Evolutionary conservation across 1,140 invertebrate genomes (phyloP).

Genomic region (Tetragonula clypearis): DNA sequence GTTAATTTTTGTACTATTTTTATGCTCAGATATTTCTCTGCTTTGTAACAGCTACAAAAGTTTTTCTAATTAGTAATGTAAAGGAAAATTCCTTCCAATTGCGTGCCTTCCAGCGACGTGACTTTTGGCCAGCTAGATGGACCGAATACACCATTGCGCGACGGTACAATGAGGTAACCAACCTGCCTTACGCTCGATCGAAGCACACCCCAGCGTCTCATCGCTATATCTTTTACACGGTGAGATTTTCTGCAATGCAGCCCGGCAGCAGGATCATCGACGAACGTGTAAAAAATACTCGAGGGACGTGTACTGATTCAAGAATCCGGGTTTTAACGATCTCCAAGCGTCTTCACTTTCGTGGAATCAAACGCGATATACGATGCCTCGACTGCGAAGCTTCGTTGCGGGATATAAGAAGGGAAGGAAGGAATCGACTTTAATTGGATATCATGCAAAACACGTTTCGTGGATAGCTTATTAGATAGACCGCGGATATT

Average conservation of each 20-base stretch:
- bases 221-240: constrained; percentile 43
- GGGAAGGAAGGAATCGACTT: too few relatives aligned
- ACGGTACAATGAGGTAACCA: constrained; percentile 11
- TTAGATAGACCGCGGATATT: too few relatives aligned
- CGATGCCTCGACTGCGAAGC: neutral
- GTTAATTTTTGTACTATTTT: too few relatives aligned
- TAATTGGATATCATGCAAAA: neutral
- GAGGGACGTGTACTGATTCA: constrained; percentile 35
- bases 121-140: too few relatives aligned
- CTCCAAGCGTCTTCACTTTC: too few relatives aligned
- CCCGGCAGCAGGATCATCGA: constrained; percentile 10
- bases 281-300: constrained; percentile 45
- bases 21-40: too few relatives aligned
- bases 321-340: constrained; percentile 26
- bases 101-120: too few relatives aligned
- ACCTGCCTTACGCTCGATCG: constrained; percentile 26
- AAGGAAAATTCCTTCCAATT: too few relatives aligned
- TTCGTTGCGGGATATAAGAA: neutral
- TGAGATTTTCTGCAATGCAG: constrained; percentile 27
- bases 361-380: neutral
- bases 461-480: neutral
- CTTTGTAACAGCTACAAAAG: too few relatives aligned
- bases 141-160: neutral
- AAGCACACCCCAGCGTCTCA: constrained; percentile 49
- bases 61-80: too few relatives aligned